Conservation (phyloP, 30 jellyfish, hydroid and myxozoan genomes). For the Phacellophora camtschatica region DNA sequence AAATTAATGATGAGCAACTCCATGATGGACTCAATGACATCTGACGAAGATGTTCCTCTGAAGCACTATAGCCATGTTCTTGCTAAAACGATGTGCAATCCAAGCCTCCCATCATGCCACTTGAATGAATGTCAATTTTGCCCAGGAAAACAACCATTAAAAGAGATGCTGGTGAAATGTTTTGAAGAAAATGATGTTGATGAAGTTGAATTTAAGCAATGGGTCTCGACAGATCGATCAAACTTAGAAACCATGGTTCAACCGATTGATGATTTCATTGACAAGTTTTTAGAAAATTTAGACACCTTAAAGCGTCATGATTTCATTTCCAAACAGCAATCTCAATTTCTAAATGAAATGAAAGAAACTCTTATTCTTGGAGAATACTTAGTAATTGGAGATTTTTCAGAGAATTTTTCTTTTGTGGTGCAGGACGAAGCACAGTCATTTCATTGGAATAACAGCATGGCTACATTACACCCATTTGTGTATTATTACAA, state of each 20-base stretch:
- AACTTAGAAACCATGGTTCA: not conserved
- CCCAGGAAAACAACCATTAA: not conserved
- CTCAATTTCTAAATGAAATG: not conserved
- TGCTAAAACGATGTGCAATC: not conserved
- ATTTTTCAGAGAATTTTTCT: not conserved
- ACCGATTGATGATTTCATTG: not conserved
- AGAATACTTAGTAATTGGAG: not conserved
- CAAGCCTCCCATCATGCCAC: not conserved
- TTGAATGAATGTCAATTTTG: not conserved
- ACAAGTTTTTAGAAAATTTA: not conserved
- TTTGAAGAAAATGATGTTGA: not conserved
- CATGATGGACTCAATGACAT: not conserved
- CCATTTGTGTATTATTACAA: not conserved
- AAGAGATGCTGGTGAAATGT: not conserved
- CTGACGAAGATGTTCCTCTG: not conserved
- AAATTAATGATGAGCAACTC: not conserved
- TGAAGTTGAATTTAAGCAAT: not conserved
- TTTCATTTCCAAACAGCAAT: not conserved
- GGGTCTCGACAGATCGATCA: conserved; percentile 2
- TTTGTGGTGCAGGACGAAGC: not conserved
- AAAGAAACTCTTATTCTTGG: not conserved
- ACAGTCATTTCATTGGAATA: not conserved
- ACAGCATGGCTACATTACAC: not conserved
- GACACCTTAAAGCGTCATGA: not conserved
- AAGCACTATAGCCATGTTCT: not conserved